These are phyloP conservation scores for Ianthella basta DNA, from an alignment of 37 sponge, comb jelly and placozoan genomes.

Conservation along the genomic window DNA sequence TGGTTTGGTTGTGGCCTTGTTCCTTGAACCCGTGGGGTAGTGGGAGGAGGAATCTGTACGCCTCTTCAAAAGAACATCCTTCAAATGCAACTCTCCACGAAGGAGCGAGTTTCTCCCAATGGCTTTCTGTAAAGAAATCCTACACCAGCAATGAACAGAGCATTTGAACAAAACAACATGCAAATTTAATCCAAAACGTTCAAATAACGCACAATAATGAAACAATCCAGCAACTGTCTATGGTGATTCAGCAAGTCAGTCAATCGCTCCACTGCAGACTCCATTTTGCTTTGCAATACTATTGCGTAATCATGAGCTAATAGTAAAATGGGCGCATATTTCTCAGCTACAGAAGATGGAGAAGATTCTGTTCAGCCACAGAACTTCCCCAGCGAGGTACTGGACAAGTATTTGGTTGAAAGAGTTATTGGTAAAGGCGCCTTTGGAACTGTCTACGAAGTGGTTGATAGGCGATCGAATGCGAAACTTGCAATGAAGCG, in stretches of 20 bases:
- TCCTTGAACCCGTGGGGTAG: too few relatives aligned
- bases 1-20: too few relatives aligned
- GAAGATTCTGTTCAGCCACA: background rate
- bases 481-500: constrained; percentile 70
- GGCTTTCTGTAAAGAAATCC: constrained; percentile 80
- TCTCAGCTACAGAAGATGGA: background rate
- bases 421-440: constrained; percentile 69
- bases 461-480: constrained; percentile 60
- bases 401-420: constrained; percentile 50
- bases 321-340: background rate
- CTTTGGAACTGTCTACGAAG: constrained; percentile 84
- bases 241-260: too few relatives aligned
- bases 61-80: constrained; percentile 2
- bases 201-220: too few relatives aligned
- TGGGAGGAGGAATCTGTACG: constrained; percentile 29
- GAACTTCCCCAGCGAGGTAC: background rate
- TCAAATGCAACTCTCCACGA: constrained; percentile 50
- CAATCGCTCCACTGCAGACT: too few relatives aligned
- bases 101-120: constrained; percentile 69
- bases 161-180: too few relatives aligned
- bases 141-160: constrained; percentile 63
- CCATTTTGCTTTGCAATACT: too few relatives aligned
- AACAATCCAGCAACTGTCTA: too few relatives aligned
- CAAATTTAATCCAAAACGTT: too few relatives aligned
- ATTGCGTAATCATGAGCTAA: background rate